A percentile compares a stretch with the other conserved stretches of the same genome.
Evolutionary conservation across 2,113 vertebrate genomes (phyloP).

Genomic region (Microcebus murinus): DNA sequence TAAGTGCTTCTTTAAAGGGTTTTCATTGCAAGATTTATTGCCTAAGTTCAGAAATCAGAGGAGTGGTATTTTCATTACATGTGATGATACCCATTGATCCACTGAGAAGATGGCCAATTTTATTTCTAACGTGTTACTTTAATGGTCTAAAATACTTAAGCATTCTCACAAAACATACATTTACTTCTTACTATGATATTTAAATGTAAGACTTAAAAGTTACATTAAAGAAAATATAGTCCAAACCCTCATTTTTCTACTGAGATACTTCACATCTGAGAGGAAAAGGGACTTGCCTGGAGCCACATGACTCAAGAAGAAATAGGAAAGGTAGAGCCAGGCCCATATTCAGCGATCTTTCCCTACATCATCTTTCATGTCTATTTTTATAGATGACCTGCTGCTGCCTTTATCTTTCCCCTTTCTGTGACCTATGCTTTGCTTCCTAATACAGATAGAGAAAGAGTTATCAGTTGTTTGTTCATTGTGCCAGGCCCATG

Average conservation of each 20-base stretch:
- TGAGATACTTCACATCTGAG: background rate
- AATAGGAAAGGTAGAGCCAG: background rate
- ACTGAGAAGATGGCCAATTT: background rate
- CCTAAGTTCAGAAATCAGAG: background rate
- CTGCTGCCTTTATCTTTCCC: background rate
- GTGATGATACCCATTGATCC: background rate
- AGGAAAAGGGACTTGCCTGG: background rate
- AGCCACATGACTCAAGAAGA: background rate
- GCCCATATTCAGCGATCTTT: background rate
- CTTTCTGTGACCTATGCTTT: background rate
- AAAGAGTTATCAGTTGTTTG: background rate
- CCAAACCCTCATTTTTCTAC: background rate
- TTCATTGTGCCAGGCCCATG: background rate
- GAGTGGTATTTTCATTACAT: background rate
- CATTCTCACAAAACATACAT: background rate
- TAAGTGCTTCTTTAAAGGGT: background rate
- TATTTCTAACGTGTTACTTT: slow-evolving; percentile 17
- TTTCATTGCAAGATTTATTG: background rate
- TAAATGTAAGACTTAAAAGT: background rate
- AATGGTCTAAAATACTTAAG: slow-evolving; percentile 8
- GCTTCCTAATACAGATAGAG: background rate
- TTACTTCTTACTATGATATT: background rate
- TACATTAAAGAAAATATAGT: background rate
- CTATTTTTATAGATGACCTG: background rate
- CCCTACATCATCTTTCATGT: background rate